phyloP scores from a whole-genome alignment of 1,140 invertebrate genomes.

The Sinella curviseta region DNA sequence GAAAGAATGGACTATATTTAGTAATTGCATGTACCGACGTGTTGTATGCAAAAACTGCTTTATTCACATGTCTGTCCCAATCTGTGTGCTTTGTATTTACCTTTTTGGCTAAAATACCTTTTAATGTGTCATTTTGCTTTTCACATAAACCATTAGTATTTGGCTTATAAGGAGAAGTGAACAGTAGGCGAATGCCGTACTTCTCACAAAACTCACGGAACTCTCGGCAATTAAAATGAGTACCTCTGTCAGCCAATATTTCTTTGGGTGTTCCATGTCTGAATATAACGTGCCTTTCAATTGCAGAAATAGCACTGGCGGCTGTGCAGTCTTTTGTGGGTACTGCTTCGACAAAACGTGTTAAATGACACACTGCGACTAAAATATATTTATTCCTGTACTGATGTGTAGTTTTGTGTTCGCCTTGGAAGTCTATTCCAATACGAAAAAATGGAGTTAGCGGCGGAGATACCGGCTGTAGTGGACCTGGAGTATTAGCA shows the following conservation, averaged over 20 bases:
- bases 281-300: constrained; percentile 24
- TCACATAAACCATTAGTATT: constrained; percentile 48
- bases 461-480: neutral
- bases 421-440: constrained; percentile 34
- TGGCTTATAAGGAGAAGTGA: constrained; percentile 36
- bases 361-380: constrained; percentile 29
- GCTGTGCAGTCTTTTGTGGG: neutral
- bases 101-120: constrained; percentile 49
- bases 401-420: neutral
- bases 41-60: constrained; percentile 57
- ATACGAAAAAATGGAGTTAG: constrained; percentile 17
- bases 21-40: constrained; percentile 55
- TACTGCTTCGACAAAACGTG: constrained; percentile 17
- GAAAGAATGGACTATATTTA: constrained; percentile 54
- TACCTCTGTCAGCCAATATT: constrained; percentile 53
- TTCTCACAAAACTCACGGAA: constrained; percentile 49
- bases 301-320: neutral
- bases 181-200: constrained; percentile 44
- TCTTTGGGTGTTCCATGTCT: constrained; percentile 44
- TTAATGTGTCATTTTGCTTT: constrained; percentile 43
- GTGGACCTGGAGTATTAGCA: neutral
- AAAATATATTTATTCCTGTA: constrained; percentile 34
- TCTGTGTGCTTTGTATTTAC: constrained; percentile 51
- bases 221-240: constrained; percentile 49
- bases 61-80: constrained; percentile 56